These are phyloP conservation scores for Eupithecia dodoneata DNA, from an alignment of 2,888 invertebrate species.

Conservation along the genomic window DNA sequence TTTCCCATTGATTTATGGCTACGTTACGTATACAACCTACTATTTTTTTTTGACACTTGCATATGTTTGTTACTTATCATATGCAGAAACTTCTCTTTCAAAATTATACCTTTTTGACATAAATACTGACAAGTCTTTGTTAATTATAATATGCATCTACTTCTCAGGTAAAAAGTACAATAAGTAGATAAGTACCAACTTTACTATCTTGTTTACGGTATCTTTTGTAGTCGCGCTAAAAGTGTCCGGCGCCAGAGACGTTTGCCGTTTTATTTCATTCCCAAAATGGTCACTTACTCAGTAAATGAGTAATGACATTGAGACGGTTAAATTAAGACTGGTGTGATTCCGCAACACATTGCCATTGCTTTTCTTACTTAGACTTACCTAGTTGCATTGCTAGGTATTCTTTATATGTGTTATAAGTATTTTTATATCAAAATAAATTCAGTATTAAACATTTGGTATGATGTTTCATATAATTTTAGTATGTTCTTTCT, in stretches of 20 bases:
- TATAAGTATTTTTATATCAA: not conserved
- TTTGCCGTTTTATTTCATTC: slow-evolving; percentile 68
- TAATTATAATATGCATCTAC: not conserved
- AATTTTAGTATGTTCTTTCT: not conserved
- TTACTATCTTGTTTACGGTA: slow-evolving; percentile 38
- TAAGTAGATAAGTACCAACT: not conserved
- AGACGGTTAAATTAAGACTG: slow-evolving; percentile 60
- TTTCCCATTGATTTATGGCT: not conserved
- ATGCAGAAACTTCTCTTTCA: not conserved
- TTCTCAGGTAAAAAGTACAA: not conserved
- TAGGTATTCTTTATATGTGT: not conserved
- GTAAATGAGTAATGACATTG: slow-evolving; percentile 69
- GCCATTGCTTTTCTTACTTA: slow-evolving; percentile 4
- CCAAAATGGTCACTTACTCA: slow-evolving; percentile 62
- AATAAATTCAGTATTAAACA: not conserved
- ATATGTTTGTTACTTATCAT: not conserved
- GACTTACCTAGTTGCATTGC: not conserved
- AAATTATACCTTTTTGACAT: not conserved
- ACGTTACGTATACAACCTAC: not conserved
- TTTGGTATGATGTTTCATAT: not conserved
- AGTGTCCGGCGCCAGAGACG: slow-evolving; percentile 66
- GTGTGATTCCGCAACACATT: slow-evolving; percentile 20
- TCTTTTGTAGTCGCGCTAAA: slow-evolving; percentile 51
- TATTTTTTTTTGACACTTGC: not conserved
- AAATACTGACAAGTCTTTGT: not conserved